A percentile compares a stretch with the other conserved stretches of the same genome.
These are phyloP conservation scores for Antrozous pallidus DNA, from an alignment of 2,797 vertebrate species.

Conservation along the genomic window DNA sequence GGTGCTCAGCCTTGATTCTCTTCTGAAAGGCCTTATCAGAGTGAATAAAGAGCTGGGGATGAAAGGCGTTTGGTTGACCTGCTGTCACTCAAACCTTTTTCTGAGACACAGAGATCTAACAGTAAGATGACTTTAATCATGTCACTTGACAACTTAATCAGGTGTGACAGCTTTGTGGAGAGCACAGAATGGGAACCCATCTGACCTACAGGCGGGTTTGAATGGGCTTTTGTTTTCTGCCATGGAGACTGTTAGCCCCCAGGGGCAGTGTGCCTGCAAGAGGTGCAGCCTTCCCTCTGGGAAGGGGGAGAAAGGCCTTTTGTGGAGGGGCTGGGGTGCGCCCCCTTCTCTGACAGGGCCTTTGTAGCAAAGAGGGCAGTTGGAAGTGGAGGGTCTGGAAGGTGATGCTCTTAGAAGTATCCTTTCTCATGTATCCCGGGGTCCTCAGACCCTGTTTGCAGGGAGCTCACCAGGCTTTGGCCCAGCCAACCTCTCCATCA, in stretches of 20 bases:
- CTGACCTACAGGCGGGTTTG: not conserved
- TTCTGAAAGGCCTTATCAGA: not conserved
- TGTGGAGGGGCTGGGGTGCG: not conserved
- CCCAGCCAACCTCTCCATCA: not conserved
- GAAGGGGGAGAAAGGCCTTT: not conserved
- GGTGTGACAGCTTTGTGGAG: not conserved
- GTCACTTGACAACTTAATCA: constrained; percentile 59
- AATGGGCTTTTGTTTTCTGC: constrained; percentile 44
- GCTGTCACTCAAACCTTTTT: constrained; percentile 18
- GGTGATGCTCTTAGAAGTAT: not conserved
- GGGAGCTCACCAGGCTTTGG: not conserved
- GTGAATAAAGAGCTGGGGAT: not conserved
- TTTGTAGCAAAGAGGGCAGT: not conserved
- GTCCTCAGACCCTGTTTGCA: not conserved
- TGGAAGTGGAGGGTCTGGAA: not conserved
- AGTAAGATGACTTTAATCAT: constrained; percentile 37
- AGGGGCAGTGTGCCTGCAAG: not conserved
- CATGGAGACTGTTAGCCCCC: not conserved
- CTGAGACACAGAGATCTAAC: constrained; percentile 1
- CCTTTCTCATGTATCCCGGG: fast-evolving
- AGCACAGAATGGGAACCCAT: not conserved
- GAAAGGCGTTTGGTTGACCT: not conserved
- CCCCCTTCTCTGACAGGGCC: not conserved
- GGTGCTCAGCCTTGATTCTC: not conserved
- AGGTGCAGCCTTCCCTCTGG: not conserved